Evolutionary conservation across 1,140 invertebrate genomes (phyloP).

Genomic region (Brachionus calyciflorus): DNA sequence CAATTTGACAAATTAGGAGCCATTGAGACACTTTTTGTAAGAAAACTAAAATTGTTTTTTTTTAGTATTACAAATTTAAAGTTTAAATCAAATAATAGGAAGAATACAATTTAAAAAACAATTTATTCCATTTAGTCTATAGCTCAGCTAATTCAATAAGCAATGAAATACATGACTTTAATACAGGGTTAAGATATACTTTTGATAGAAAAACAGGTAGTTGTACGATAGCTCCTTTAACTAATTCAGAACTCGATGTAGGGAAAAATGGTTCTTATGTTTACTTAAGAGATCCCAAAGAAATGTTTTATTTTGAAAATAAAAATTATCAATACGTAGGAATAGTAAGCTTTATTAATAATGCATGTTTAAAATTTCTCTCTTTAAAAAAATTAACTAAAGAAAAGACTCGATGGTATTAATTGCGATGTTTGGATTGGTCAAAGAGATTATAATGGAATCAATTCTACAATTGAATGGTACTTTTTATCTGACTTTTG

Average conservation of each 20-base stretch:
- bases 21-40: constrained; percentile 1
- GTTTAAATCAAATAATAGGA: too few relatives aligned
- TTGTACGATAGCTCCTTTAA: neutral
- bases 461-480: constrained; percentile 26
- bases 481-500: constrained; percentile 31
- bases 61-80: too few relatives aligned
- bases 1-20: neutral
- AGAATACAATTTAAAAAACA: constrained; percentile 35
- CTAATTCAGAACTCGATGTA: constrained; percentile 2
- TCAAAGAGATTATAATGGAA: neutral
- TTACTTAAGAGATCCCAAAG: neutral
- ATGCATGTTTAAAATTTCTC: neutral
- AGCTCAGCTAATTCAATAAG: constrained; percentile 1
- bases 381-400: neutral
- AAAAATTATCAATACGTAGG: constrained; percentile 33
- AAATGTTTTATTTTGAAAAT: constrained; percentile 18
- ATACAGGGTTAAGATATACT: constrained; percentile 16
- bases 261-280: neutral
- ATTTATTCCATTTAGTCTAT: constrained; percentile 2
- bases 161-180: constrained; percentile 39
- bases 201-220: neutral
- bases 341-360: neutral
- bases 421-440: constrained; percentile 39
- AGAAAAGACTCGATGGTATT: constrained; percentile 40
- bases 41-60: neutral